A percentile compares a stretch with the other conserved stretches of the same genome.
Evolutionary conservation across 2,113 vertebrate genomes (phyloP).

Genomic region (Anas platyrhynchos): DNA sequence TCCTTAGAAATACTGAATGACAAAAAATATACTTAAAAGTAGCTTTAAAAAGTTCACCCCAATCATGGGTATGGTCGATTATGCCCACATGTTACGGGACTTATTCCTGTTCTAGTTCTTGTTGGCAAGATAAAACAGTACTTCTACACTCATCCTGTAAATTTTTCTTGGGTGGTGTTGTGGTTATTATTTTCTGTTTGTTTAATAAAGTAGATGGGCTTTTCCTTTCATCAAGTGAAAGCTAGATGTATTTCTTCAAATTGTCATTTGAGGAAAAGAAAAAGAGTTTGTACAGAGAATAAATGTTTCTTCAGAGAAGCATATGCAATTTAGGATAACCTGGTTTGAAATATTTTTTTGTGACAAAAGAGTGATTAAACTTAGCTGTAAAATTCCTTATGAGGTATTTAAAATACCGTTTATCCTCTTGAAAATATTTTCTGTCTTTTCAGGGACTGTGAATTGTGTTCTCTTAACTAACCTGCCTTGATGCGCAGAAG

Average conservation of each 20-base stretch:
- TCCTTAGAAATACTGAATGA: not conserved
- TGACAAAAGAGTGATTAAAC: not conserved
- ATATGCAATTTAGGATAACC: not conserved
- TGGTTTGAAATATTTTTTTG: not conserved
- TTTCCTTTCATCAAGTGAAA: not conserved
- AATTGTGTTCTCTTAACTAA: not conserved
- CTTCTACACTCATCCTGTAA: not conserved
- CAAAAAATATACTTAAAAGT: not conserved
- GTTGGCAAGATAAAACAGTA: not conserved
- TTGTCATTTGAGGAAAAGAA: not conserved
- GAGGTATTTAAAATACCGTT: not conserved
- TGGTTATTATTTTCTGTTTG: not conserved
- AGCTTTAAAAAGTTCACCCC: not conserved
- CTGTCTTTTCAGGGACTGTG: not conserved
- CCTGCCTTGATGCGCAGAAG: not conserved
- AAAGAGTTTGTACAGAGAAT: not conserved
- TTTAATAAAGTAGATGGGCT: not conserved
- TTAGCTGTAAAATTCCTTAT: not conserved
- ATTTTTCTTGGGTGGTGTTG: not conserved
- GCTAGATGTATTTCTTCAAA: not conserved
- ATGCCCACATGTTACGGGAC: not conserved
- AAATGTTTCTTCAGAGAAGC: not conserved
- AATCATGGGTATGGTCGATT: accelerated
- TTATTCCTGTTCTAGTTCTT: not conserved
- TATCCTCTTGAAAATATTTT: not conserved